Percentiles rank a stretch among this genome's conserved stretches.
These are phyloP conservation scores for Sminthurides bifidus DNA, from an alignment of 1,140 invertebrate species.

Conservation along the genomic window DNA sequence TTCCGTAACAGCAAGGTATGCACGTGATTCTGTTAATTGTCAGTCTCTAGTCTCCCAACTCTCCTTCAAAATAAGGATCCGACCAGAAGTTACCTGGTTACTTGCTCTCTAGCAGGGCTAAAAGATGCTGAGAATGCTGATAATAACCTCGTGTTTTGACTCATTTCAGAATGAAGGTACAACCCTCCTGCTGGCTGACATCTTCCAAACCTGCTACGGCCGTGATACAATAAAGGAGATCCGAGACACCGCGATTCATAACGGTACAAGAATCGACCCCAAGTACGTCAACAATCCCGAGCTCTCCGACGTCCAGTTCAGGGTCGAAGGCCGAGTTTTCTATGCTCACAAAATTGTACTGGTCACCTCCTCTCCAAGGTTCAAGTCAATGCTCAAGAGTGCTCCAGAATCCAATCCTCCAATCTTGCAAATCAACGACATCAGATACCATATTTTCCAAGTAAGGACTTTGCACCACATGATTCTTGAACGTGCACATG, in stretches of 20 bases:
- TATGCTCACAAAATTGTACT: slow-evolving; percentile 88
- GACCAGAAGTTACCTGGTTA: no score
- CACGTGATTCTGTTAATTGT: no score
- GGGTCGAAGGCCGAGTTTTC: slow-evolving; percentile 80
- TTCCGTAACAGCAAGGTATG: slow-evolving; percentile 75
- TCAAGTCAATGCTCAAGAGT: slow-evolving; percentile 72
- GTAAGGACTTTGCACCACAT: no score
- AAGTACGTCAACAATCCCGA: slow-evolving; percentile 87
- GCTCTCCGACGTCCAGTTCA: slow-evolving; percentile 77
- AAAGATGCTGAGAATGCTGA: no score
- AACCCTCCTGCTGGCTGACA: slow-evolving; percentile 70
- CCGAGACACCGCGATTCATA: slow-evolving; percentile 50
- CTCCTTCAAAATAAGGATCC: no score
- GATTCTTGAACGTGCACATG: no score
- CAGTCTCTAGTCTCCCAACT: no score
- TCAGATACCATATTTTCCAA: slow-evolving; percentile 81
- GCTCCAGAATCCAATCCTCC: slow-evolving; percentile 57
- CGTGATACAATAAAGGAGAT: slow-evolving; percentile 71
- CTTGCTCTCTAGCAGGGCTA: no score
- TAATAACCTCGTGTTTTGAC: no score
- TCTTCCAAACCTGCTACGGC: slow-evolving; percentile 76
- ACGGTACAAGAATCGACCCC: slow-evolving; percentile 67
- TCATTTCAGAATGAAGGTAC: slow-evolving; percentile 73
- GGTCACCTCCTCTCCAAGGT: slow-evolving; percentile 72
- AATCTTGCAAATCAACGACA: slow-evolving; percentile 83